Base-by-base conservation (phyloP, 2,113 vertebrate genomes). In the Oncorhynchus mykiss region DNA sequence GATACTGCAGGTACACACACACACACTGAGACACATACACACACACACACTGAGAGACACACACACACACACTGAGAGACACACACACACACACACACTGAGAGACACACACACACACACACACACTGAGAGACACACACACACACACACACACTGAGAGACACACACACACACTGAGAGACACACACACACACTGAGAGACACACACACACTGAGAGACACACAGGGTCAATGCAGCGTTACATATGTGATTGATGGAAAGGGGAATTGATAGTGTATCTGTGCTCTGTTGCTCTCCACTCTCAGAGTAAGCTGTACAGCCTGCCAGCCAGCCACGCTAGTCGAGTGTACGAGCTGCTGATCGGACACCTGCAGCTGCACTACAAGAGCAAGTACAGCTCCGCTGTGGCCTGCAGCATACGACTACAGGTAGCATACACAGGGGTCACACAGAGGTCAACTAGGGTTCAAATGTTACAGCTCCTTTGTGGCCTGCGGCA, bases 251-350 rank as follows among this genome's bases (percentile, higher is more conserved):
- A n/a, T 22, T 22, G 57, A 13, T 45, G 31, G 34, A 60, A 4
- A 69, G 20, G 48, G 4, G 16, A 57, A 57, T 6, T 57, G 51
- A 18, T 18, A 4, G 51, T 16, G 3, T 7, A 18, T 49, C 22
- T 12, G 65, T 29, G 62, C 5, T 74, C 70, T 39, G 20, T 34
- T 11, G 16, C 51, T 80, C 73, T 73, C 76, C 27, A 29, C 22
- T 77, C 64, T 1, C 80, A 99, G 98, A 99, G 96, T 66, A 99
- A 99, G 73, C 93, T 99, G 7, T 99, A 99, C 85, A 94, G 95
- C 79, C 83, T 98, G 7, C 98, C 98, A 4, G 96, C 96, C 87
- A 95, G 94, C 80, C 98, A 99, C 0, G 95, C 96, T 0, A 89
- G 82, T 65, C 94, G 95, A 0, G 98, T 98, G 4, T 98, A 99